phyloP scores from a whole-genome alignment of 2,797 vertebrate species.

The Sparus aurata region DNA sequence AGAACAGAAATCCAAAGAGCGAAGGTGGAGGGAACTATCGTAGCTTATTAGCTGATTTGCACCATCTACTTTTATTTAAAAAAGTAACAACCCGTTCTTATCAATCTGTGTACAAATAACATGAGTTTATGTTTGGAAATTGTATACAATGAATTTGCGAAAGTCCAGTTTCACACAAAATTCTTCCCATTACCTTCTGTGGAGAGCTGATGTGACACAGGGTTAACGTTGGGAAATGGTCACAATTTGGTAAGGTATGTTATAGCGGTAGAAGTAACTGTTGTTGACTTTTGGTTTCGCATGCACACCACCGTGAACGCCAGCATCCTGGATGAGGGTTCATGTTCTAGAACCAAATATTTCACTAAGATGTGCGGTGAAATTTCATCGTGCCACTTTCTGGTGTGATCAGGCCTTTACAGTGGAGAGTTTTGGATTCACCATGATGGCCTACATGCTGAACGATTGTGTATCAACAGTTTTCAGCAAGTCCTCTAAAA shows the following conservation, averaged over 20 bases:
- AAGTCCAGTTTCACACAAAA: too few species aligned
- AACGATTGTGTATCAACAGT: neutral
- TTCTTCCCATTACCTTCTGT: too few species aligned
- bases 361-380: neutral
- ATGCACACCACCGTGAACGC: too few species aligned
- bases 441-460: too few species aligned
- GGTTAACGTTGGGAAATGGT: too few species aligned
- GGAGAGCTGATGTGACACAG: too few species aligned
- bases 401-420: neutral
- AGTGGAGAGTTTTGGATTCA: neutral
- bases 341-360: neutral
- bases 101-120: neutral
- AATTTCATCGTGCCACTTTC: neutral
- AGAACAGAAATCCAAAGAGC: neutral
- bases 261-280: too few species aligned
- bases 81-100: neutral
- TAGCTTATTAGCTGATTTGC: neutral
- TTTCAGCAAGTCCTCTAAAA: constrained; percentile 11
- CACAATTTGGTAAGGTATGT: too few species aligned
- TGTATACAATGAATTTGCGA: too few species aligned
- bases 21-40: neutral
- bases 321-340: too few species aligned
- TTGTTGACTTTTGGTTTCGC: too few species aligned
- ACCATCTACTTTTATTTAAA: neutral
- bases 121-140: too few species aligned